Base-by-base conservation (phyloP, 2,113 vertebrate genomes). In the Notiomystis cincta region DNA sequence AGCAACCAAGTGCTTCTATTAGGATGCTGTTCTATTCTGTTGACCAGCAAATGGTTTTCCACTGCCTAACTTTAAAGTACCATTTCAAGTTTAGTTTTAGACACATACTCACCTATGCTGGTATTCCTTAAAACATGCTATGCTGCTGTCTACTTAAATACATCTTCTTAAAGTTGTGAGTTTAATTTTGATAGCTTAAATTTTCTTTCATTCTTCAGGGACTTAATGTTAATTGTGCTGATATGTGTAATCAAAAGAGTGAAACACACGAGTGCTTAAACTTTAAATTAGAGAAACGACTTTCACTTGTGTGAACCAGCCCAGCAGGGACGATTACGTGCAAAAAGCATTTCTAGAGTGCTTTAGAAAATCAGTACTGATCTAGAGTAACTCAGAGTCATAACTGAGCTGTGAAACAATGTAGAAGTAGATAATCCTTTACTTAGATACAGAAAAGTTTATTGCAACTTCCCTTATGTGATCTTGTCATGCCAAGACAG, bases 151-250 rank as follows among this genome's bases (percentile, higher is more conserved):
- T 83, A 20, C 27, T 73, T 33, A 92, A 80, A 66, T 57, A 35
- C 5, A 3, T 56, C 61, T 77, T 81, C 31, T 15, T 65, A 4
- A 65, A 62, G 38, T 54, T 54, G 5, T 38, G 27, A 78, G 14
- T 30, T 87, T 70, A 11, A 47, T 91, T 90, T 89, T 84, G 30
- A 20, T 48, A 31, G 13, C 22, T 69, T 79, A 53, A 19, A 18
- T 77, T 84, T 89, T 85, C 23, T 35, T 78, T 78, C 21, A 25
- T 75, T 93, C 92, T 75, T 23, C 25, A 54, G 76, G 70, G 45
- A 33, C 37, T 61, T 86, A 19, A 8, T 45, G 13, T 79, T 92
- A 93, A 80, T 51, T 70, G 14, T 77, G 4, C 30, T 82, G 70
- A 11, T 77, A 37, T 3, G 9, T 44, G 58, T 86, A 84, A 75